Conservation (phyloP, 2,888 invertebrate species). For the Cataglyphis altisquamis region DNA sequence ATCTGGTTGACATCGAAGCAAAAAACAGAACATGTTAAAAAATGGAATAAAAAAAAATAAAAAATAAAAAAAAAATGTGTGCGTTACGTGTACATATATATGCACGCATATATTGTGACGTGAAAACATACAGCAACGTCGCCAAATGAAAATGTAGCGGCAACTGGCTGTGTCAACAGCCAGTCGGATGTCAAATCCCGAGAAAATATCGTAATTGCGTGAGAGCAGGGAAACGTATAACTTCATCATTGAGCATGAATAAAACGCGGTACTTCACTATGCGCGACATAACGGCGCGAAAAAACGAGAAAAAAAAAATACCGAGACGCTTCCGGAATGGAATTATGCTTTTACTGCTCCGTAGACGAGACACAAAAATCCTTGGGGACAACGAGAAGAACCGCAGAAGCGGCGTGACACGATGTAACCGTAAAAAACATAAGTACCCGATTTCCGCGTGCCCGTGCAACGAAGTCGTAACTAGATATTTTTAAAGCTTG, state of each 20-base stretch:
- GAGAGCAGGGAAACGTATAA: conserved; percentile 68
- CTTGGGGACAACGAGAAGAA: conserved; percentile 44
- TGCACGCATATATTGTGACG: conserved; percentile 31
- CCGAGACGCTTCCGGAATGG: conserved; percentile 35
- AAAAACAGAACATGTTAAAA: conserved; percentile 49
- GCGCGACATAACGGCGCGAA: conserved; percentile 1
- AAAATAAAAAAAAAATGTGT: conserved; percentile 17
- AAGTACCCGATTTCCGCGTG: conserved; percentile 57
- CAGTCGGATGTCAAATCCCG: conserved; percentile 64
- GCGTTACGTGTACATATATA: not conserved
- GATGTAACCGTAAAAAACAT: conserved; percentile 62
- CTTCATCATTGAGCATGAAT: conserved; percentile 69
- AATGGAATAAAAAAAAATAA: conserved; percentile 42
- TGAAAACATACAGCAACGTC: conserved; percentile 47
- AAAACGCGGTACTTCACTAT: conserved; percentile 44
- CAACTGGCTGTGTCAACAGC: conserved; percentile 55
- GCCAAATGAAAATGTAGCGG: conserved; percentile 76
- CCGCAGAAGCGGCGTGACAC: conserved; percentile 68
- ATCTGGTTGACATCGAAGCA: conserved; percentile 48
- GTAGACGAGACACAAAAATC: conserved; percentile 56
- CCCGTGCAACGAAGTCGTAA: conserved; percentile 44
- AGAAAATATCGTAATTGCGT: conserved; percentile 72
- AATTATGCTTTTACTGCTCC: conserved; percentile 60
- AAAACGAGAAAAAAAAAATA: conserved; percentile 32
- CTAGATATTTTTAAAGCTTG: conserved; percentile 46